Evolutionary conservation across 1,140 invertebrate genomes (phyloP), one percentile per base, ranked within the genome.

Genomic region (Leptinotarsa undecemlineata): DNA sequence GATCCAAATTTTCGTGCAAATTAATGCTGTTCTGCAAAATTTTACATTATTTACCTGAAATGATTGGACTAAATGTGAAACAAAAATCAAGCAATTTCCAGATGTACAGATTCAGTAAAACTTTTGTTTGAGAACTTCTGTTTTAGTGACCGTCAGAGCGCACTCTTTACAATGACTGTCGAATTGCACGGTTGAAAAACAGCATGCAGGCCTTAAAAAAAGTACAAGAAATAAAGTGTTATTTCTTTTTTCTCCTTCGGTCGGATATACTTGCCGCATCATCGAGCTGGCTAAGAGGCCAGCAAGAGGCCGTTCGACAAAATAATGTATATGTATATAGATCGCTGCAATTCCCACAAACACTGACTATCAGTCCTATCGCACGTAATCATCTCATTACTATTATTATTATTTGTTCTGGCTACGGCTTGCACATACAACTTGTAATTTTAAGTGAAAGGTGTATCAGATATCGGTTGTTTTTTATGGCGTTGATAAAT

Each of bases 151-250:
- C 63, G 4, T 23, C 63, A 26, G 63, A 20, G 63, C 63, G 21
- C 63, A 23, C 3, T 33, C 63, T 23, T 23, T 17, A 26, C 60
- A 47, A 72, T 72, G 71, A 72, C 71, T 72, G 71, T 72, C 62
- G 48, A 64, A 72, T 72, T 72, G 71, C 71, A 72, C 70, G 70
- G 19, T 62, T 71, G n/a, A 61, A 62, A 71, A 61, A 26, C 48
- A 61, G 23, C 71, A 72, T 72, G 71, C 63, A 72, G 71, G 71
- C 42, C 60, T 60, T 13, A 48, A 71, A 71, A 71, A 71, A 71
- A 71, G 21, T 2, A 60, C 69, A 62, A 8, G 63, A 66, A 23
- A 66, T 19, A 21, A 62, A 62, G 21, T 19, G 60, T 62, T 62
- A n/a, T 62, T 21, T 62, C 21, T 66, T 66, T 66, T 20, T 66